Evolutionary conservation across 2,888 invertebrate genomes (phyloP).

Genomic region (Hesperia comma): DNA sequence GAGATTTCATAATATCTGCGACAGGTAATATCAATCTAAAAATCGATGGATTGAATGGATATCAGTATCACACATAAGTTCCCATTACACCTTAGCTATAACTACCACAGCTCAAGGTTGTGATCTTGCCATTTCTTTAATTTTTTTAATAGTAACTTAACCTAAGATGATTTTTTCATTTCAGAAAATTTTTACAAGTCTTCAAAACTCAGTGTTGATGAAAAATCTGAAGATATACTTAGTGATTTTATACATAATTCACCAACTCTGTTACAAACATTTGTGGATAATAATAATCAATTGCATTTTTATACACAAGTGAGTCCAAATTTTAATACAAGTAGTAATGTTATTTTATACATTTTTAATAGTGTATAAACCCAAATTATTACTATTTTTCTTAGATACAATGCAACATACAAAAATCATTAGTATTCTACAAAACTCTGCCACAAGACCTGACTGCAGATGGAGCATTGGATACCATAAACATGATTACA

Average conservation of each 20-base stretch:
- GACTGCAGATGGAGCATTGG: constrained; percentile 55
- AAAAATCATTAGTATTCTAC: constrained; percentile 73
- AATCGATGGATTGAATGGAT: not conserved
- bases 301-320: constrained; percentile 53
- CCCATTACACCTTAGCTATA: too few species aligned
- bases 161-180: constrained; percentile 68
- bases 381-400: constrained; percentile 29
- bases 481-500: constrained; percentile 68
- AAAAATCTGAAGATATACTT: constrained; percentile 60
- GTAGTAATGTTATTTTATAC: too few species aligned
- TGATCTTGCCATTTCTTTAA: too few species aligned
- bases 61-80: too few species aligned
- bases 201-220: constrained; percentile 53
- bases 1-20: constrained; percentile 43
- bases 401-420: constrained; percentile 61
- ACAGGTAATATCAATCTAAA: constrained; percentile 38
- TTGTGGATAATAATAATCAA: constrained; percentile 50
- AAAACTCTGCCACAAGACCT: constrained; percentile 63
- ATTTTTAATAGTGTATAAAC: too few species aligned
- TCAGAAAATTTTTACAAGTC: constrained; percentile 65
- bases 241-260: constrained; percentile 71
- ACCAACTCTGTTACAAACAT: constrained; percentile 65
- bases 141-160: too few species aligned
- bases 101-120: too few species aligned
- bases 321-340: constrained; percentile 43